Conservation (phyloP, 2,113 vertebrate species). For the Oceanites oceanicus region DNA sequence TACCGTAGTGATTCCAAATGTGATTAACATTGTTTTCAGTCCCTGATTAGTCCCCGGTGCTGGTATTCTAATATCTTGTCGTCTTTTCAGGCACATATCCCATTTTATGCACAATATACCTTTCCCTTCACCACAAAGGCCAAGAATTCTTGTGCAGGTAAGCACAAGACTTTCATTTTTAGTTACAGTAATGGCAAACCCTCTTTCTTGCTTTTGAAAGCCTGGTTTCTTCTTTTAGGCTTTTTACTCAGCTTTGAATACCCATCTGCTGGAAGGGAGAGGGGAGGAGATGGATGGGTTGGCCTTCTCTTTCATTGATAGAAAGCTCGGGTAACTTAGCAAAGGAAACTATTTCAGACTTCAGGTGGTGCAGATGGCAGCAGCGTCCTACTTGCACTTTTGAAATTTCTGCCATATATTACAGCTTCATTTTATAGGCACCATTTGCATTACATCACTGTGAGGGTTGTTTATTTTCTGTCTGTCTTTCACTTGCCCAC, state of each 20-base stretch:
- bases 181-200: background rate
- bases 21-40: background rate
- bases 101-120: conserved; percentile 98
- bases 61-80: background rate
- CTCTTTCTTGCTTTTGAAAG: background rate
- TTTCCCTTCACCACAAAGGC: conserved; percentile 96
- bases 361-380: background rate
- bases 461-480: background rate
- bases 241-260: background rate
- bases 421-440: background rate
- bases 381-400: background rate
- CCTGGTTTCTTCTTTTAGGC: background rate
- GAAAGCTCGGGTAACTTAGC: background rate
- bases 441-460: background rate
- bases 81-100: conserved; percentile 88
- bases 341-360: background rate
- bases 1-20: background rate
- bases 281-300: background rate
- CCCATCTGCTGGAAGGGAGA: background rate
- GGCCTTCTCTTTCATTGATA: background rate
- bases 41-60: background rate
- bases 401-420: background rate
- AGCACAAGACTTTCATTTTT: conserved; percentile 1
- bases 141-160: conserved; percentile 97
- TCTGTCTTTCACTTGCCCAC: background rate